Evolutionary conservation across 2,797 vertebrate species (phyloP).

Genomic region (Epinephelus coioides): DNA sequence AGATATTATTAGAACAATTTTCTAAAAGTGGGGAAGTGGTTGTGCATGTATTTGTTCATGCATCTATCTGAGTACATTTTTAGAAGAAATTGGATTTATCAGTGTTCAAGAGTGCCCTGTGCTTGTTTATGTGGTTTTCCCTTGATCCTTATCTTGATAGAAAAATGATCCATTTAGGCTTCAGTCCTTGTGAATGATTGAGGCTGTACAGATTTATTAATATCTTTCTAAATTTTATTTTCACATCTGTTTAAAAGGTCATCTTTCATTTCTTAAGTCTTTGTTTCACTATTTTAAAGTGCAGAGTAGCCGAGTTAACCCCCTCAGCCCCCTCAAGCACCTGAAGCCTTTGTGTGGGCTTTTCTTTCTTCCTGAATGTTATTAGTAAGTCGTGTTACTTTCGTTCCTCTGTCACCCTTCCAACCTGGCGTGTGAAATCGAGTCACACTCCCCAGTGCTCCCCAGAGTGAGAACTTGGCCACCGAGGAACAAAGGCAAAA

Average conservation of each 20-base stretch:
- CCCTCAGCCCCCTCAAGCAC: constrained; percentile 54
- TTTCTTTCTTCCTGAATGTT: constrained; percentile 79
- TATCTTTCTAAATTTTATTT: constrained; percentile 11
- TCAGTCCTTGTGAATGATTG: constrained; percentile 13
- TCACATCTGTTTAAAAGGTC: constrained; percentile 5
- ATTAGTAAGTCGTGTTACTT: constrained; percentile 84
- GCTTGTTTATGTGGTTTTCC: not conserved
- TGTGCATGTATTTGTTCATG: constrained; percentile 29
- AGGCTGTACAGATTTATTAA: constrained; percentile 4
- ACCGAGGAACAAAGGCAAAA: constrained; percentile 89
- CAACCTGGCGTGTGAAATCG: constrained; percentile 84
- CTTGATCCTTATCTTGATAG: not conserved
- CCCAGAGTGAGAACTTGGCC: constrained; percentile 85
- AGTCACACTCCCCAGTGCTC: constrained; percentile 85
- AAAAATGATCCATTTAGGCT: not conserved
- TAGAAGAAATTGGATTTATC: constrained; percentile 30
- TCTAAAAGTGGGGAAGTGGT: not conserved
- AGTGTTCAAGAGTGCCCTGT: not conserved
- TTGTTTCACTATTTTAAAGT: constrained; percentile 56
- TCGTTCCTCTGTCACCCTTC: constrained; percentile 80
- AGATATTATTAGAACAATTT: constrained; percentile 9
- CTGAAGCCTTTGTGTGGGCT: constrained; percentile 63
- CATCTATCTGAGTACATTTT: constrained; percentile 4
- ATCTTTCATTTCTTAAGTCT: constrained; percentile 9
- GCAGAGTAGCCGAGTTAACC: constrained; percentile 60